These are phyloP conservation scores for Chiroxiphia lanceolata DNA, from an alignment of 2,797 vertebrate genomes.

Conservation along the genomic window DNA sequence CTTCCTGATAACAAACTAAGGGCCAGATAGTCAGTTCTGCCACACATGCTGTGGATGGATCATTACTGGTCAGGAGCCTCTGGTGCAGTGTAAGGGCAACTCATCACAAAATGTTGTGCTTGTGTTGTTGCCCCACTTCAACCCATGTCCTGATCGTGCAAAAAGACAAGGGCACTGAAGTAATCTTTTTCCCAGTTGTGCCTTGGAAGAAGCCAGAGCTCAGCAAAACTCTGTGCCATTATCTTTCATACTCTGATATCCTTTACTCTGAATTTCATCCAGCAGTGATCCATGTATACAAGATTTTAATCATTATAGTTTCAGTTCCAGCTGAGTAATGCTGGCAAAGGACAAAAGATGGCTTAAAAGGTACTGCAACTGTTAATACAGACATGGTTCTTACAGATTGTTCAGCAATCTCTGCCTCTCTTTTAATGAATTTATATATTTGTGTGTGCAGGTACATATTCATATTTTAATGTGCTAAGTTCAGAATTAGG, in stretches of 20 bases:
- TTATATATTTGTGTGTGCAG: not conserved
- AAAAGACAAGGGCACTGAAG: not conserved
- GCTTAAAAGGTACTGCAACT: not conserved
- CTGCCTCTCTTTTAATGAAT: not conserved
- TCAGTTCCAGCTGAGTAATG: not conserved
- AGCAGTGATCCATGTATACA: not conserved
- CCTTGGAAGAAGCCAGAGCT: not conserved
- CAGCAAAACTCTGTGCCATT: not conserved
- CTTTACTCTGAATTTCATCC: not conserved
- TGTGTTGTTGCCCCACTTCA: not conserved
- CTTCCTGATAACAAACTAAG: not conserved
- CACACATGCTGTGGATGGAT: not conserved
- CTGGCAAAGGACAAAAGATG: not conserved
- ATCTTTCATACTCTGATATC: not conserved
- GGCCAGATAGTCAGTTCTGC: not conserved
- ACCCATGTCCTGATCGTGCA: fast-evolving
- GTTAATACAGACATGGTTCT: not conserved
- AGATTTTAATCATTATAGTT: not conserved
- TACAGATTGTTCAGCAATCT: not conserved
- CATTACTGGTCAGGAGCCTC: not conserved
- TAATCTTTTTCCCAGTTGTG: not conserved
- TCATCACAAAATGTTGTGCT: not conserved
- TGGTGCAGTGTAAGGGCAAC: not conserved
- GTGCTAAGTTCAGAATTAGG: not conserved
- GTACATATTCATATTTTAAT: not conserved